phyloP scores from a whole-genome alignment of 2,797 vertebrate genomes.

The Parauchenoglanis punctatus region DNA sequence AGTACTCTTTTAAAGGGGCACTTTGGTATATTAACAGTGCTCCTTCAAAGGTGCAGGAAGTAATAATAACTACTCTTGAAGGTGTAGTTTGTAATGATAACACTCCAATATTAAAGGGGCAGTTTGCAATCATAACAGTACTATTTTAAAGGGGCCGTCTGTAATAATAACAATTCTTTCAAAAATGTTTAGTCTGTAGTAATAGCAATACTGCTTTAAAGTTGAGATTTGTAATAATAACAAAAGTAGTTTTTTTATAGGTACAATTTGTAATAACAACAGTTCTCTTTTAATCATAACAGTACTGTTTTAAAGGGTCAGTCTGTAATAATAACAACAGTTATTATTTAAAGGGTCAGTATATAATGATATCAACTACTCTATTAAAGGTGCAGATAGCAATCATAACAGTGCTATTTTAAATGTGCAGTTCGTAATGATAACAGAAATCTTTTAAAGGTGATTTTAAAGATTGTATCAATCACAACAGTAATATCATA shows the following conservation, averaged over 20 bases:
- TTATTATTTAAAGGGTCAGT: background rate
- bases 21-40: background rate
- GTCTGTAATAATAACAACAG: background rate
- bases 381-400: background rate
- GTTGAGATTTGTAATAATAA: background rate
- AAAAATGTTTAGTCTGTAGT: background rate
- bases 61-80: background rate
- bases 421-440: background rate
- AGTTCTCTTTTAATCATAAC: background rate
- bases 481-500: background rate
- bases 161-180: background rate
- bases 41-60: background rate
- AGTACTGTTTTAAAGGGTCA: background rate
- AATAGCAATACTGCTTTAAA: background rate
- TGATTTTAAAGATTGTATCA: no score
- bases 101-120: background rate
- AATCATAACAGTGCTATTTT: background rate
- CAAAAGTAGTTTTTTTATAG: background rate
- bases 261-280: background rate
- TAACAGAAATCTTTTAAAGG: background rate
- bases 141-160: background rate
- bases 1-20: background rate
- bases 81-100: background rate
- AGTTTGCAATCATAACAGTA: background rate
- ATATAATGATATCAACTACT: background rate